These are phyloP conservation scores for Caenorhabditis sp. DNA, from an alignment of 2,888 invertebrate species.

Conservation along the genomic window DNA sequence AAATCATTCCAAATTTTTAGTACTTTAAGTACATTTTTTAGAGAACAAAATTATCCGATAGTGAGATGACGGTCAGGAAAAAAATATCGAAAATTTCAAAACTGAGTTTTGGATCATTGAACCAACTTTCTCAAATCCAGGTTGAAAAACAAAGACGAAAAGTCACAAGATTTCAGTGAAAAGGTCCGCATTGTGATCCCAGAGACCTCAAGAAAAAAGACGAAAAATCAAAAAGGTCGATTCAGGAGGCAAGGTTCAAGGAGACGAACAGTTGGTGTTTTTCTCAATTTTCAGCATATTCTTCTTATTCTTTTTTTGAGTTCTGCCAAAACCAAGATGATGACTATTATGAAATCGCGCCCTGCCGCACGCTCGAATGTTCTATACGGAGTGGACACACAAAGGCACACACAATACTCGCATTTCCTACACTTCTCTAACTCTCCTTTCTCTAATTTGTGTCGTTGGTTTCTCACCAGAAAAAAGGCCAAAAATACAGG, in stretches of 20 bases:
- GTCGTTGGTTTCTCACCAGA: slow-evolving; percentile 19
- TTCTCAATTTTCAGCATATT: slow-evolving; percentile 11
- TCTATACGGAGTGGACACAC: slow-evolving; percentile 36
- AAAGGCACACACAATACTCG: background rate
- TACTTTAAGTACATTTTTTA: too few relatives aligned
- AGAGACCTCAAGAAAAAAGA: background rate
- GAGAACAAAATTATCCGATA: background rate
- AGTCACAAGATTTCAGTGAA: slow-evolving; percentile 36
- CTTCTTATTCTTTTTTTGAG: background rate
- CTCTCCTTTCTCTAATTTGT: slow-evolving; percentile 7
- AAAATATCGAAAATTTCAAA: too few relatives aligned
- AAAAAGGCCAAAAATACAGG: slow-evolving; percentile 13
- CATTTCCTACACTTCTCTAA: slow-evolving; percentile 29
- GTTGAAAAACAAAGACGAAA: slow-evolving; percentile 14
- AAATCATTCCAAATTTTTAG: too few relatives aligned
- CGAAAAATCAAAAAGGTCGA: slow-evolving; percentile 17
- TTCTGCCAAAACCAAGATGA: slow-evolving; percentile 7
- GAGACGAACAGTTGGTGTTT: slow-evolving; percentile 50
- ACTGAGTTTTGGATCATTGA: too few relatives aligned
- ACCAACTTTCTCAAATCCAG: background rate
- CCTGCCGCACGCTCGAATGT: slow-evolving; percentile 56
- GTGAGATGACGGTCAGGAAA: too few relatives aligned
- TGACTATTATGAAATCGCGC: slow-evolving; percentile 61
- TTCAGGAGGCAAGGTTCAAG: background rate
- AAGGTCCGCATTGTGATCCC: slow-evolving; percentile 5